phyloP scores from a whole-genome alignment of 2,113 vertebrate species.

The Lepidothrix coronata region DNA sequence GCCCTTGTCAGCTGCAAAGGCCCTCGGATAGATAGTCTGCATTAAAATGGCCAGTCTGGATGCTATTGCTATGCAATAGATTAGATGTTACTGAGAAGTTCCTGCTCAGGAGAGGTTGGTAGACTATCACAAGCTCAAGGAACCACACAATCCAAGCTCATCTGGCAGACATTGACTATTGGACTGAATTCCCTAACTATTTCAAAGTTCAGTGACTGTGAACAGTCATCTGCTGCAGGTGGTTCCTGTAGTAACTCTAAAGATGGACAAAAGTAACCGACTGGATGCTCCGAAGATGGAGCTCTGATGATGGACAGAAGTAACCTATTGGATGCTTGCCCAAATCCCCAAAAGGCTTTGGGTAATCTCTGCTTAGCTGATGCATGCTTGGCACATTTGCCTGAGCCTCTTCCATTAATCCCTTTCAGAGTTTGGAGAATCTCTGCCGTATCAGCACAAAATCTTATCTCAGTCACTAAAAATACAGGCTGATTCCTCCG shows the following conservation, averaged over 20 bases:
- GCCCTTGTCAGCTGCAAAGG: background rate
- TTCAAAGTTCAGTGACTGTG: background rate
- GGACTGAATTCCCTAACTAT: background rate
- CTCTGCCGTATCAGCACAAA: constrained; percentile 36
- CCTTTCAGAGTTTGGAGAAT: constrained; percentile 4
- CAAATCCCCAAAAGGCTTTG: background rate
- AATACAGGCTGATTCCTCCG: constrained; percentile 6
- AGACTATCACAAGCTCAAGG: background rate
- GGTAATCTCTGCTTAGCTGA: background rate
- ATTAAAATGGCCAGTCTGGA: background rate
- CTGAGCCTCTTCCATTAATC: constrained; percentile 22
- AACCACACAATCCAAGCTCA: background rate
- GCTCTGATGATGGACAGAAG: background rate
- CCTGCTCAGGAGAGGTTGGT: background rate
- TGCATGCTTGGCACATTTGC: background rate
- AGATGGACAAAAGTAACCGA: background rate
- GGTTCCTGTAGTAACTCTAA: background rate
- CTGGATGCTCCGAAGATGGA: background rate
- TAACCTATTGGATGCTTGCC: background rate
- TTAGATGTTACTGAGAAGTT: background rate
- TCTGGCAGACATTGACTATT: background rate
- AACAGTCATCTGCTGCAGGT: background rate
- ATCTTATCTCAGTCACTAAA: constrained; percentile 1
- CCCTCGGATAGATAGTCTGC: background rate
- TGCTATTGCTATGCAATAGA: background rate